Conservation (phyloP, 2,888 invertebrate genomes). For the Pantelozetes paolii region DNA sequence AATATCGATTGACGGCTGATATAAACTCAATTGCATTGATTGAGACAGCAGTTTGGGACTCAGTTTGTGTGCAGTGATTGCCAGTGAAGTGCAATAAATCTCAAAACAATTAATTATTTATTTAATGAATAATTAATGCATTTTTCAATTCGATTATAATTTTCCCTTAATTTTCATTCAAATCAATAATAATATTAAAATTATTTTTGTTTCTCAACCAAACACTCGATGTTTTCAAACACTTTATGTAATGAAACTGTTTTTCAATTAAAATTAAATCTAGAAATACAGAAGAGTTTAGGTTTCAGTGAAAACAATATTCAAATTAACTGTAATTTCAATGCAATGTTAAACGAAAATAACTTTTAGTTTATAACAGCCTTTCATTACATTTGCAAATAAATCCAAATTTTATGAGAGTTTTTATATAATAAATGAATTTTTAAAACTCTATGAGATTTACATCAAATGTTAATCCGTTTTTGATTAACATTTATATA, state of each 20-base stretch:
- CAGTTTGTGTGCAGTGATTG: too few relatives aligned
- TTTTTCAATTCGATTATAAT: neutral
- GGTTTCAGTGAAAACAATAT: neutral
- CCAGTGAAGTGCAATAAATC: neutral
- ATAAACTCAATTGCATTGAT: neutral
- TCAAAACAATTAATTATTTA: neutral
- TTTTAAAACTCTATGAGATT: neutral
- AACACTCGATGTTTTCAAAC: too few relatives aligned
- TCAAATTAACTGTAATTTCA: too few relatives aligned
- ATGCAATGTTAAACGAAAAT: neutral
- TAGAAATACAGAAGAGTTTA: too few relatives aligned
- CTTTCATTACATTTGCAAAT: neutral
- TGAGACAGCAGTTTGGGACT: too few relatives aligned
- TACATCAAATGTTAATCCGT: constrained; percentile 10
- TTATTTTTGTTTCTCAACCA: too few relatives aligned
- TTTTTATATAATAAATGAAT: constrained; percentile 10
- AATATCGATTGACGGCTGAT: neutral
- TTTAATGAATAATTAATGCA: neutral
- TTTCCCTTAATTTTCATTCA: neutral
- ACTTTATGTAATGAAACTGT: too few relatives aligned
- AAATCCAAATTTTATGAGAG: constrained; percentile 14
- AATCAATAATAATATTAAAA: neutral
- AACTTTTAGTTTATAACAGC: constrained; percentile 1
- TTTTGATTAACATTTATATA: neutral
- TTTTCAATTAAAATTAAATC: too few relatives aligned